phyloP scores from a whole-genome alignment of 2,797 vertebrate species.

The Varecia variegata region DNA sequence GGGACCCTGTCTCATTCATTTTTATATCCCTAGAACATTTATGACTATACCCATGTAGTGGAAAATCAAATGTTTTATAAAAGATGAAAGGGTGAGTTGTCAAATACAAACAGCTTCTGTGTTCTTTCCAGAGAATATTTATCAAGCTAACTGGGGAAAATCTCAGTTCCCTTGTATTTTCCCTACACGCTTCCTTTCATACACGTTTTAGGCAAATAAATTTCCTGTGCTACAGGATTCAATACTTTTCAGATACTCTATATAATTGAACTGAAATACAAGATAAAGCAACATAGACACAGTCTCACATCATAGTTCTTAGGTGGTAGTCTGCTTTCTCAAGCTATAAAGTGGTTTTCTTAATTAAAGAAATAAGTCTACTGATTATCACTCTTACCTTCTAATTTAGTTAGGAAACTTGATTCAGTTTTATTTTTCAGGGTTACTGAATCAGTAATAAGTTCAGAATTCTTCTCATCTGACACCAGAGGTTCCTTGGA shows the following conservation, averaged over 20 bases:
- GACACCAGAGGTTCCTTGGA: conserved; percentile 74
- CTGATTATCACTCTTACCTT: conserved; percentile 74
- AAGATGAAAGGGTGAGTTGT: not conserved
- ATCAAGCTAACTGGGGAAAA: not conserved
- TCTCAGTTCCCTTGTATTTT: not conserved
- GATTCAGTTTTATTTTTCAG: conserved; percentile 83
- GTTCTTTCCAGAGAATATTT: not conserved
- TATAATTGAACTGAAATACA: conserved; percentile 11
- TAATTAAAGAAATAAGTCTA: not conserved
- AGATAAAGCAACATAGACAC: not conserved
- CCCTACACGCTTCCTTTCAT: not conserved
- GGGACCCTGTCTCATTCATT: not conserved
- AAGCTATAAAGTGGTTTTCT: not conserved
- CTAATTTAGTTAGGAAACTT: conserved; percentile 79
- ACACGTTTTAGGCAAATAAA: not conserved
- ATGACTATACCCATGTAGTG: not conserved
- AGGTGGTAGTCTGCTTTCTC: not conserved
- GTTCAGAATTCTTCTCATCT: conserved; percentile 83
- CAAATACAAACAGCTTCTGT: not conserved
- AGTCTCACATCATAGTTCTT: not conserved
- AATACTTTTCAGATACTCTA: conserved; percentile 4
- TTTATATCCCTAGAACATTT: not conserved
- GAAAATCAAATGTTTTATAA: not conserved
- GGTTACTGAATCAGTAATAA: conserved; percentile 84
- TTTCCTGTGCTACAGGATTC: not conserved